Conservation (phyloP, 64 coral and sea anemone genomes). For the Stichodactyla mertensii region DNA sequence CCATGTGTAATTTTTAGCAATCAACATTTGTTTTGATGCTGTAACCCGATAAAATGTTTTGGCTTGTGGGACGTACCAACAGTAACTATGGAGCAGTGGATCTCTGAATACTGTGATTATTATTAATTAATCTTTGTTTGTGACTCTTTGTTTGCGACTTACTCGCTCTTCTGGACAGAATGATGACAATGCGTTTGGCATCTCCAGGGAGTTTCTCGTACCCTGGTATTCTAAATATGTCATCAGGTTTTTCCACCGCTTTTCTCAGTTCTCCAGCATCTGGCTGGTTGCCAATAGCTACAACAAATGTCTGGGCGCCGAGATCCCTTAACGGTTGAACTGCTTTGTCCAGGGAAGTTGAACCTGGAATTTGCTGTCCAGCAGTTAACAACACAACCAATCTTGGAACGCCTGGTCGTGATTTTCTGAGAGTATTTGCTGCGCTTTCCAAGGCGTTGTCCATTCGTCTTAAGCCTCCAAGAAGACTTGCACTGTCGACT, state of each 20-base stretch:
- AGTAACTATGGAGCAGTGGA: too few species aligned
- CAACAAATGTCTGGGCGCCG: slow-evolving; percentile 49
- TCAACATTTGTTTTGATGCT: too few species aligned
- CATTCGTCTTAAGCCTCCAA: slow-evolving; percentile 45
- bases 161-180: slow-evolving; percentile 31
- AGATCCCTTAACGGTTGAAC: slow-evolving; percentile 34
- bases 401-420: slow-evolving; percentile 25
- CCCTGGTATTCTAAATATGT: slow-evolving; percentile 26
- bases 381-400: slow-evolving; percentile 69
- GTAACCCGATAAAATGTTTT: too few species aligned
- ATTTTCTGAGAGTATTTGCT: slow-evolving; percentile 14
- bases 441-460: slow-evolving; percentile 55
- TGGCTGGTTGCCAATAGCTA: slow-evolving; percentile 41
- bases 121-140: background rate
- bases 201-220: slow-evolving; percentile 21
- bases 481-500: slow-evolving; percentile 29
- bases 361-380: slow-evolving; percentile 30
- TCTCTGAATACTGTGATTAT: too few species aligned
- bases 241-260: slow-evolving; percentile 32
- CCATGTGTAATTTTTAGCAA: too few species aligned
- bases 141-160: background rate
- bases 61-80: too few species aligned
- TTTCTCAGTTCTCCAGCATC: slow-evolving; percentile 24
- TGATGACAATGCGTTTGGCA: slow-evolving; percentile 35
- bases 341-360: slow-evolving; percentile 19